phyloP scores from a whole-genome alignment of 1,140 invertebrate species.

The Neuroterus valhalla region DNA sequence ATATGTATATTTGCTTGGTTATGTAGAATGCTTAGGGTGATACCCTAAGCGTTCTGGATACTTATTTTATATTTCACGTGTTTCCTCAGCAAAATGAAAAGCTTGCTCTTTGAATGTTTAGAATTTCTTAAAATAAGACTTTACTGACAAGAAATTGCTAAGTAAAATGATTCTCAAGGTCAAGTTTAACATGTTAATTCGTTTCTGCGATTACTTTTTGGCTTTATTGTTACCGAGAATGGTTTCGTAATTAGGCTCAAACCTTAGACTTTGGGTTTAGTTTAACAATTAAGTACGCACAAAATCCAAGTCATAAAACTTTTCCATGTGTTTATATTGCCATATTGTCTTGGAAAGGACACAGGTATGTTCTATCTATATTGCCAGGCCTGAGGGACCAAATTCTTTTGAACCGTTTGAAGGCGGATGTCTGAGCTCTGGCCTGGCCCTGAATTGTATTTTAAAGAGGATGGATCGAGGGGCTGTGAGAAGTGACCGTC shows the following conservation, averaged over 20 bases:
- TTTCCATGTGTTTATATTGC: neutral
- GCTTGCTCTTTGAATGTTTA: too few species aligned
- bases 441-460: neutral
- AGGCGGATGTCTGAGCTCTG: constrained; percentile 1
- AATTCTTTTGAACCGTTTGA: neutral
- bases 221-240: too few species aligned
- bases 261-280: neutral
- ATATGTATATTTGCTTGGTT: neutral
- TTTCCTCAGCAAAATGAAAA: neutral
- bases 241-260: neutral
- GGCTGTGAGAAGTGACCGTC: neutral
- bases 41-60: too few species aligned
- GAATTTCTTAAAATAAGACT: too few species aligned
- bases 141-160: too few species aligned
- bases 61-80: neutral
- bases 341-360: neutral
- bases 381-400: neutral
- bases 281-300: too few species aligned
- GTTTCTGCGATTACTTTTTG: too few species aligned
- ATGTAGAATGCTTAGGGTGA: too few species aligned
- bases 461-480: constrained; percentile 14
- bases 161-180: constrained; percentile 7
- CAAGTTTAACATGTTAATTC: neutral
- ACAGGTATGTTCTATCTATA: too few species aligned
- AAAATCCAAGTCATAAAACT: neutral